phyloP scores from a whole-genome alignment of 2,113 vertebrate genomes.

The Riparia riparia region DNA sequence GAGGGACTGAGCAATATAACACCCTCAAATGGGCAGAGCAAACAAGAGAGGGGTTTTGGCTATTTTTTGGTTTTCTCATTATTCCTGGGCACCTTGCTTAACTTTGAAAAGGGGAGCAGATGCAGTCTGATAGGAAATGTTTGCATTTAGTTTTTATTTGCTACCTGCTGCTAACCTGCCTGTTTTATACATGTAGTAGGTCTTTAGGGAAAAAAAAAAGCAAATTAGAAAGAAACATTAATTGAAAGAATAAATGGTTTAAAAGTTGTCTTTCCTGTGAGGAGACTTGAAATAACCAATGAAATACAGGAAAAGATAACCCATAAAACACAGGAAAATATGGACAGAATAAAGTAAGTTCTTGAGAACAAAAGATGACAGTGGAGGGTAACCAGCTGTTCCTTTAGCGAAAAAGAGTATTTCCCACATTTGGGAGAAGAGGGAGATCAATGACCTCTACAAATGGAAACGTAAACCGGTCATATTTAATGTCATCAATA shows the following conservation, averaged over 20 bases:
- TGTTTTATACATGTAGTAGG: background rate
- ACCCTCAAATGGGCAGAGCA: accelerated
- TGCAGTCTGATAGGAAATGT: background rate
- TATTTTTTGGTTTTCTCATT: background rate
- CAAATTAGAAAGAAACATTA: background rate
- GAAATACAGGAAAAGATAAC: background rate
- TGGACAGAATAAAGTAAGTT: background rate
- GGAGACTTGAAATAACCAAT: background rate
- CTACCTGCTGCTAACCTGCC: background rate
- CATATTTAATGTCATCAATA: background rate
- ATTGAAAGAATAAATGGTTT: background rate
- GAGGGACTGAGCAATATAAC: background rate
- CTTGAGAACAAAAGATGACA: background rate
- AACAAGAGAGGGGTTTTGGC: background rate
- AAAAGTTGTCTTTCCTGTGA: background rate
- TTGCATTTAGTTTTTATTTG: background rate
- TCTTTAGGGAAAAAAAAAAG: background rate
- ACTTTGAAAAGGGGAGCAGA: background rate
- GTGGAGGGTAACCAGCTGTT: background rate
- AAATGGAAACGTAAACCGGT: background rate
- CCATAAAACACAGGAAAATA: background rate
- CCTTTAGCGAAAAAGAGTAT: background rate
- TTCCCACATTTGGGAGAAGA: background rate
- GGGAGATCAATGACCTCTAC: background rate
- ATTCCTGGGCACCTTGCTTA: background rate